Conservation (phyloP, 1,140 invertebrate genomes). For the honey bee (Apis mellifera) region Amel_HAv3.1 CM009931.2:17720001-17720500, state of each 20-base stretch:
- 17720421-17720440: background rate
- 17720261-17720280: too few relatives aligned
- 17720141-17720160: too few relatives aligned
- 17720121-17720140: too few relatives aligned
- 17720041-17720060: slow-evolving; percentile 74
- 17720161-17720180: too few relatives aligned
- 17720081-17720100: background rate
- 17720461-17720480: background rate
- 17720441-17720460: slow-evolving; percentile 4
- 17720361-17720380: slow-evolving; percentile 2
- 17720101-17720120: background rate
- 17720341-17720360: too few relatives aligned
- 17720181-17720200: too few relatives aligned
- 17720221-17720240: too few relatives aligned
- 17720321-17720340: too few relatives aligned
- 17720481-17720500: background rate
- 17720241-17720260: too few relatives aligned
- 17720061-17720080: slow-evolving; percentile 43
- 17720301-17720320: too few relatives aligned
- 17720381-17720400: background rate
- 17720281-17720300: too few relatives aligned
- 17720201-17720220: too few relatives aligned
- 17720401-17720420: slow-evolving; percentile 13
- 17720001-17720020: slow-evolving; percentile 75
- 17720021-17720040: slow-evolving; percentile 76